Conservation (phyloP, 2,113 vertebrate species). For the Cinclus cinclus region DNA sequence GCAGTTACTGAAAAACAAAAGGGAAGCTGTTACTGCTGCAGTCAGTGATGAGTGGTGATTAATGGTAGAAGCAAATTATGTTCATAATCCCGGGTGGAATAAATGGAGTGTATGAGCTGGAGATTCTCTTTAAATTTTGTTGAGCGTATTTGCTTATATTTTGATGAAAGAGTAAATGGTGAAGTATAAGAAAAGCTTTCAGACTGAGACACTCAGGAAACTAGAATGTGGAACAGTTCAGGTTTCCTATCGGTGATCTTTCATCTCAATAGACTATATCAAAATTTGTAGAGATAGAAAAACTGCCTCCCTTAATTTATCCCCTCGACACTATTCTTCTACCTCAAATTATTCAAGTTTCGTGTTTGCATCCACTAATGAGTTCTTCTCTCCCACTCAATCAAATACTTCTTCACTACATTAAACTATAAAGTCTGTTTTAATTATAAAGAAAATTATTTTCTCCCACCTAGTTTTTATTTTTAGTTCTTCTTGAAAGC, state of each 20-base stretch:
- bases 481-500: neutral
- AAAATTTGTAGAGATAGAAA: constrained; percentile 7
- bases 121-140: neutral
- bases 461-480: neutral
- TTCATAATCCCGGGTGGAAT: neutral
- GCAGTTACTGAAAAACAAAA: neutral
- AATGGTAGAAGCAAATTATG: neutral
- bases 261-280: constrained; percentile 1
- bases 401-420: neutral
- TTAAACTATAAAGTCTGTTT: constrained; percentile 28
- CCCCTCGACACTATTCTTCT: neutral
- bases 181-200: neutral
- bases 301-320: constrained; percentile 49
- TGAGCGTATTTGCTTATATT: neutral
- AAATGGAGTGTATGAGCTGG: neutral
- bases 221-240: neutral
- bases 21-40: neutral
- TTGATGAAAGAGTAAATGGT: neutral
- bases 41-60: neutral
- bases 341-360: constrained; percentile 7
- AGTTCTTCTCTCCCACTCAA: constrained; percentile 2
- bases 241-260: neutral
- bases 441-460: constrained; percentile 24
- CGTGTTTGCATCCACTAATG: constrained; percentile 35
- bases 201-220: neutral